phyloP scores from a whole-genome alignment of 2,797 vertebrate genomes.

The Chelon labrosus region DNA sequence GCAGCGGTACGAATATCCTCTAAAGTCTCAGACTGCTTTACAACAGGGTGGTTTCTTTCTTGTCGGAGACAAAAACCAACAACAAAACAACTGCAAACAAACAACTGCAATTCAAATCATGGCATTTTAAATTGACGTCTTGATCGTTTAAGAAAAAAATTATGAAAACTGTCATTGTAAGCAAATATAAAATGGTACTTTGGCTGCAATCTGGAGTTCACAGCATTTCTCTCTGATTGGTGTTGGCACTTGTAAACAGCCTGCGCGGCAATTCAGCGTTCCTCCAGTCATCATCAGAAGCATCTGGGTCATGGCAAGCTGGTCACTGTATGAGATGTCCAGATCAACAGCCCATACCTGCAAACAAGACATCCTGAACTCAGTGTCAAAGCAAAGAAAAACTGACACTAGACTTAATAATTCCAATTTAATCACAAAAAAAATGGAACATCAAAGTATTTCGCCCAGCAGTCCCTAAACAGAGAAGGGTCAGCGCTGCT shows the following conservation, averaged over 20 bases:
- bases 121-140: slow-evolving; percentile 1
- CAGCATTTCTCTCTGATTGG: slow-evolving; percentile 52
- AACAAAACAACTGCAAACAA: slow-evolving; percentile 22
- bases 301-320: slow-evolving; percentile 92
- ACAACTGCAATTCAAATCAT: not conserved
- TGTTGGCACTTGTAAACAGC: slow-evolving; percentile 81
- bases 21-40: slow-evolving; percentile 52
- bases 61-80: not conserved
- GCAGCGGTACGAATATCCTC: slow-evolving; percentile 56
- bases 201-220: slow-evolving; percentile 45
- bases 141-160: slow-evolving; percentile 1
- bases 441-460: slow-evolving; percentile 45
- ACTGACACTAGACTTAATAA: slow-evolving; percentile 38
- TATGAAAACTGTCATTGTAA: slow-evolving; percentile 15
- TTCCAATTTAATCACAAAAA: slow-evolving; percentile 52
- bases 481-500: slow-evolving; percentile 48
- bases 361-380: slow-evolving; percentile 54
- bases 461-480: slow-evolving; percentile 29
- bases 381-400: slow-evolving; percentile 39
- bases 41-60: slow-evolving; percentile 30
- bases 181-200: slow-evolving; percentile 49
- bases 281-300: slow-evolving; percentile 89
- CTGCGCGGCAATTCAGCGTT: slow-evolving; percentile 81
- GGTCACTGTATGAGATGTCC: slow-evolving; percentile 90
- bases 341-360: slow-evolving; percentile 94